A percentile compares a stretch with the other conserved stretches of the same genome.
These are phyloP conservation scores for Cossypha heuglini DNA, from an alignment of 2,797 vertebrate species.

Conservation along the genomic window DNA sequence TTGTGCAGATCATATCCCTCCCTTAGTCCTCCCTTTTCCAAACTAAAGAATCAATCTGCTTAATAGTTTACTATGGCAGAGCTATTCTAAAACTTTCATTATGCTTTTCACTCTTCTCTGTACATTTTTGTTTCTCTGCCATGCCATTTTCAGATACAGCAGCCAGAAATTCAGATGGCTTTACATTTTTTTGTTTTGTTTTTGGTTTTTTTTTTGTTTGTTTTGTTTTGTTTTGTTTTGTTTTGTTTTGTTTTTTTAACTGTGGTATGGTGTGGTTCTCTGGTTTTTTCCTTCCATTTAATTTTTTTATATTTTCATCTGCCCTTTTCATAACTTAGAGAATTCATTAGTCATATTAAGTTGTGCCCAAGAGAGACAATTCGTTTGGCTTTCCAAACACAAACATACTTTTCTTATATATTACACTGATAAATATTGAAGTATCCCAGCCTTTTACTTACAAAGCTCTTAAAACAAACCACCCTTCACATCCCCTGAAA, in stretches of 20 bases:
- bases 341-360: conserved; percentile 6
- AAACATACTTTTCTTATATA: background rate
- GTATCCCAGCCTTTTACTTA: background rate
- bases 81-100: background rate
- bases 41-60: background rate
- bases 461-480: background rate
- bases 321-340: background rate
- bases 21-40: background rate
- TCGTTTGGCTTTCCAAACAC: background rate
- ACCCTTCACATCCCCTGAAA: fast-evolving
- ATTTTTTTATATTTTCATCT: background rate
- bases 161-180: background rate
- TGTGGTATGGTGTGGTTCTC: background rate
- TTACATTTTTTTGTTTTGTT: background rate
- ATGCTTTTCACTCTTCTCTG: background rate
- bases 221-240: too few species aligned
- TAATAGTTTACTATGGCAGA: background rate
- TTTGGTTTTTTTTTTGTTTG: too few species aligned
- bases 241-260: background rate
- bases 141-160: background rate
- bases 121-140: background rate
- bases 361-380: background rate
- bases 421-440: background rate
- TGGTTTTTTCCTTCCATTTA: background rate
- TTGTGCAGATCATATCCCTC: background rate